Percentiles rank a stretch among this genome's conserved stretches.
phyloP scores from a whole-genome alignment of 2,888 invertebrate genomes.

The Actias luna region DNA sequence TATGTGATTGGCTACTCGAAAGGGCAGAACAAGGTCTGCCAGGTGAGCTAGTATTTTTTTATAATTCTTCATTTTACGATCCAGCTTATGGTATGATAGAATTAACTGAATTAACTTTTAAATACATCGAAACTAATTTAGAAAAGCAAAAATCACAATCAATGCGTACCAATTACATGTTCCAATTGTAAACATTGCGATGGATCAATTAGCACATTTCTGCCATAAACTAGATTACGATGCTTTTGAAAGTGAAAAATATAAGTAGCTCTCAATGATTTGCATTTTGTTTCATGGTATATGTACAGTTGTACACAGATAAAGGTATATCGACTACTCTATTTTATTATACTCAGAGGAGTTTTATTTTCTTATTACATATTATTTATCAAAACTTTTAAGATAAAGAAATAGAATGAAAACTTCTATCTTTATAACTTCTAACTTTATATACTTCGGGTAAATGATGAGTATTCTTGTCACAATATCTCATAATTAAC shows the following conservation, averaged over 20 bases:
- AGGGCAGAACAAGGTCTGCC: too few species aligned
- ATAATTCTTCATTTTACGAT: too few species aligned
- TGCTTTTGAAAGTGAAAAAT: slow-evolving; percentile 6
- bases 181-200: slow-evolving; percentile 1
- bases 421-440: too few species aligned
- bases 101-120: background rate
- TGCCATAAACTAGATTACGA: slow-evolving; percentile 7
- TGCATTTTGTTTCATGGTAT: background rate
- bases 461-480: background rate
- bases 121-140: background rate
- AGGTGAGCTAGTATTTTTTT: too few species aligned
- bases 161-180: slow-evolving; percentile 3
- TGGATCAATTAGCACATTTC: background rate
- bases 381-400: background rate
- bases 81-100: background rate
- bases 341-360: background rate
- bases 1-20: too few species aligned
- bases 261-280: background rate
- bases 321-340: background rate
- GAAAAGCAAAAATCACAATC: slow-evolving; percentile 1
- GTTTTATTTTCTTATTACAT: background rate
- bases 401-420: background rate
- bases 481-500: background rate
- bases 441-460: too few species aligned
- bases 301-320: too few species aligned